Evolutionary conservation across 1,140 invertebrate species (phyloP).

Genomic region (Heterodera schachtii): DNA sequence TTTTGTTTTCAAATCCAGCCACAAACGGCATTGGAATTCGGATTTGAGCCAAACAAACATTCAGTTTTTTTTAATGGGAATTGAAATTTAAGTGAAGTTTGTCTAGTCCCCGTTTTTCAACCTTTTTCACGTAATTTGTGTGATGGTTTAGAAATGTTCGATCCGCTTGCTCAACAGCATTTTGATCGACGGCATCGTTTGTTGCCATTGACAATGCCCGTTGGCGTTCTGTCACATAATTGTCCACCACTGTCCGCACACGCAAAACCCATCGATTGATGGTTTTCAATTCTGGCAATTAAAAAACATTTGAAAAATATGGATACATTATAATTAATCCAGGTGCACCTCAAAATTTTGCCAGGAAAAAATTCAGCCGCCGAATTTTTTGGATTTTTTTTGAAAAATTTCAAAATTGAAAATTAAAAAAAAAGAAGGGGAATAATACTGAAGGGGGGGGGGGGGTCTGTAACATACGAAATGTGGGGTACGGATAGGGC

Average conservation of each 20-base stretch:
- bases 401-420: too few relatives aligned
- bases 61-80: too few relatives aligned
- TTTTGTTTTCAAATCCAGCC: too few relatives aligned
- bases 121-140: conserved; percentile 56
- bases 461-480: conserved; percentile 23
- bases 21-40: too few relatives aligned
- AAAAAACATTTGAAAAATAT: conserved; percentile 13
- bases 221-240: conserved; percentile 44
- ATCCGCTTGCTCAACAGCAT: conserved; percentile 31
- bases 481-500: conserved; percentile 42
- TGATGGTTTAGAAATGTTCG: conserved; percentile 46
- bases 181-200: too few relatives aligned
- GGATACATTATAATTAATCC: too few relatives aligned
- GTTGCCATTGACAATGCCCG: not conserved
- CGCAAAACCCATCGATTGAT: conserved; percentile 47
- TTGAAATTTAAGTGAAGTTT: too few relatives aligned
- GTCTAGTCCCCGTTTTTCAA: conserved; percentile 32
- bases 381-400: too few relatives aligned
- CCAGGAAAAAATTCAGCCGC: not conserved
- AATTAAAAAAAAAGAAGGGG: too few relatives aligned
- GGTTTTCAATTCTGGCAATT: conserved; percentile 27
- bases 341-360: too few relatives aligned
- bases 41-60: too few relatives aligned
- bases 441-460: too few relatives aligned
- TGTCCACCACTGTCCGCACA: conserved; percentile 39